Evolutionary conservation across 2,797 vertebrate genomes (phyloP).

Genomic region (Gephyroberyx darwinii): DNA sequence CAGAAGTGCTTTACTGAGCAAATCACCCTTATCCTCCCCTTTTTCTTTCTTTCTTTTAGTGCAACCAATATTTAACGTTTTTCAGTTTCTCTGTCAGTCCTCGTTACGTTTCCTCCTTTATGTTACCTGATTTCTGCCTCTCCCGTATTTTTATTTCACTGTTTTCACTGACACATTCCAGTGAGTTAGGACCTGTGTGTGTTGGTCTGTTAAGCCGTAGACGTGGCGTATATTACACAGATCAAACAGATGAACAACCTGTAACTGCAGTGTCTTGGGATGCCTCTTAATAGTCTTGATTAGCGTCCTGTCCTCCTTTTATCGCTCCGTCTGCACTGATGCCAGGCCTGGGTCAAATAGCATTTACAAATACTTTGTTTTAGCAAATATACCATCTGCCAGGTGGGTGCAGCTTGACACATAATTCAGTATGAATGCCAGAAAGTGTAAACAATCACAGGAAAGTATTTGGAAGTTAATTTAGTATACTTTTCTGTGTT

Average conservation of each 20-base stretch:
- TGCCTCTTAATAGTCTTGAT: neutral
- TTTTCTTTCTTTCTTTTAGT: slow-evolving; percentile 25
- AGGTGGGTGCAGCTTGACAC: slow-evolving; percentile 1
- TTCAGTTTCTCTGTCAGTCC: slow-evolving; percentile 9
- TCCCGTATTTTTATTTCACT: slow-evolving; percentile 27
- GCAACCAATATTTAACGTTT: neutral
- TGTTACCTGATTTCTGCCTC: slow-evolving; percentile 20
- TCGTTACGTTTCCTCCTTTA: slow-evolving; percentile 15
- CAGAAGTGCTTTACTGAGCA: slow-evolving; percentile 40
- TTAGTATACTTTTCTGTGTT: slow-evolving; percentile 3
- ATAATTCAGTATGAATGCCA: neutral
- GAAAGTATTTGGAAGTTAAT: neutral
- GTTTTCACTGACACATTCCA: slow-evolving; percentile 55
- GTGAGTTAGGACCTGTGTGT: slow-evolving; percentile 52
- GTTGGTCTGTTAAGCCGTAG: slow-evolving; percentile 46
- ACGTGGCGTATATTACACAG: slow-evolving; percentile 33
- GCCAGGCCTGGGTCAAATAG: slow-evolving; percentile 26
- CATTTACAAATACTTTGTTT: neutral
- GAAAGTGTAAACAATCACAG: neutral
- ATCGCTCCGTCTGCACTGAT: slow-evolving; percentile 11
- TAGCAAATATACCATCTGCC: neutral
- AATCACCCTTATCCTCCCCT: slow-evolving; percentile 16
- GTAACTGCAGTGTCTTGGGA: neutral
- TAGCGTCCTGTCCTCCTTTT: neutral
- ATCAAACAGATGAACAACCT: slow-evolving; percentile 15